Evolutionary conservation across 1,140 invertebrate genomes (phyloP).

Genomic region (Tetramorium simillimum): DNA sequence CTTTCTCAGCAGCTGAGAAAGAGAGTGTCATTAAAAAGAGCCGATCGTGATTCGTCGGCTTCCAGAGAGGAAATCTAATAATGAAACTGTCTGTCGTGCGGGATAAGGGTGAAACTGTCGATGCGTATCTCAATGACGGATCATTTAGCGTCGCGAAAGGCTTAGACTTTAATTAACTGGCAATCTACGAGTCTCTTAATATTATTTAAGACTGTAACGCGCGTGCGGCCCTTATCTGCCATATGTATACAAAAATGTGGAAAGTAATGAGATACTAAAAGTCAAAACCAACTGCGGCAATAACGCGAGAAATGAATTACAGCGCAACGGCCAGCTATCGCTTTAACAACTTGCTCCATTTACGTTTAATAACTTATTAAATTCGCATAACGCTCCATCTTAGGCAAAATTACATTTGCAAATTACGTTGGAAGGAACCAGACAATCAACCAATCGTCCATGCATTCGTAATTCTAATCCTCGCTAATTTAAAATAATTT

Average conservation of each 20-base stretch:
- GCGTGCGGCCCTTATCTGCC: neutral
- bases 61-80: neutral
- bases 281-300: neutral
- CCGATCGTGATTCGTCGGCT: neutral
- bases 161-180: slow-evolving; percentile 20
- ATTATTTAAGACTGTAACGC: neutral
- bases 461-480: neutral
- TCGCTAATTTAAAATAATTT: slow-evolving; percentile 21
- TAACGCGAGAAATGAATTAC: slow-evolving; percentile 10
- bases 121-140: slow-evolving; percentile 3
- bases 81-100: neutral
- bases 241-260: neutral
- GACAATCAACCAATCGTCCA: neutral
- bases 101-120: neutral
- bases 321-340: neutral
- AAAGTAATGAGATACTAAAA: slow-evolving; percentile 19
- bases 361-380: slow-evolving; percentile 19
- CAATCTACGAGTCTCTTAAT: neutral
- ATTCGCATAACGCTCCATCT: neutral
- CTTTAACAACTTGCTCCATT: slow-evolving; percentile 21
- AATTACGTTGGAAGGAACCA: neutral
- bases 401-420: neutral
- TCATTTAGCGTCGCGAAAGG: neutral
- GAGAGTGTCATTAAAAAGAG: slow-evolving; percentile 10
- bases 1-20: neutral